phyloP scores from a whole-genome alignment of 2,113 vertebrate species.

The Paralichthys olivaceus region DNA sequence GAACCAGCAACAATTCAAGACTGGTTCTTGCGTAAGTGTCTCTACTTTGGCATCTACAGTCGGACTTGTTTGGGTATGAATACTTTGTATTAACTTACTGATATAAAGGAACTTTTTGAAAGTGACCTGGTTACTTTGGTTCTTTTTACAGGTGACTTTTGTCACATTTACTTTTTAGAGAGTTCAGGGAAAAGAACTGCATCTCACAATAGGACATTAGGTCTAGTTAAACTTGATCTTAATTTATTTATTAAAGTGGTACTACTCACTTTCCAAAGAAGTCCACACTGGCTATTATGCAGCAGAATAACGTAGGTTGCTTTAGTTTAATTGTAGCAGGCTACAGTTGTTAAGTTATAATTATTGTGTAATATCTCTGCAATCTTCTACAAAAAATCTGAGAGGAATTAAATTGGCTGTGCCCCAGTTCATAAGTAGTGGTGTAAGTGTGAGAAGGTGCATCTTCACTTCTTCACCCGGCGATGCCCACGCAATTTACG shows the following conservation, averaged over 20 bases:
- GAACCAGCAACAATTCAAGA: too few species aligned
- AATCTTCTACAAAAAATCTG: neutral
- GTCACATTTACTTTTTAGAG: too few species aligned
- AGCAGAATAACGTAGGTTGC: neutral
- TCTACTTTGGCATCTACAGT: neutral
- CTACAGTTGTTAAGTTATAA: neutral
- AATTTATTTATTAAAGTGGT: neutral
- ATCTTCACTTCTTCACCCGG: constrained; percentile 24
- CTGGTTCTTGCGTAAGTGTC: too few species aligned
- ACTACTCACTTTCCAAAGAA: neutral
- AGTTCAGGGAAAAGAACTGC: too few species aligned
- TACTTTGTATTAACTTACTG: too few species aligned
- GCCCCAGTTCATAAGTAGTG: too few species aligned
- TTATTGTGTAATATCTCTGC: neutral
- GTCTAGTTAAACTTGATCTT: neutral
- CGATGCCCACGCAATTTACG: constrained; percentile 26
- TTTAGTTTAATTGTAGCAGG: neutral
- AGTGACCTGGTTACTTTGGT: neutral
- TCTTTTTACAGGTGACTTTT: too few species aligned
- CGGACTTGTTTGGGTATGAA: neutral
- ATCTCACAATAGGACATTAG: too few species aligned
- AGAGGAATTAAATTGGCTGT: neutral
- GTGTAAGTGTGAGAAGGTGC: neutral
- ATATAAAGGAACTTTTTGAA: neutral
- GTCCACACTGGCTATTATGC: neutral